Conservation (phyloP, 2,888 invertebrate genomes). For the Tipula confusa region DNA sequence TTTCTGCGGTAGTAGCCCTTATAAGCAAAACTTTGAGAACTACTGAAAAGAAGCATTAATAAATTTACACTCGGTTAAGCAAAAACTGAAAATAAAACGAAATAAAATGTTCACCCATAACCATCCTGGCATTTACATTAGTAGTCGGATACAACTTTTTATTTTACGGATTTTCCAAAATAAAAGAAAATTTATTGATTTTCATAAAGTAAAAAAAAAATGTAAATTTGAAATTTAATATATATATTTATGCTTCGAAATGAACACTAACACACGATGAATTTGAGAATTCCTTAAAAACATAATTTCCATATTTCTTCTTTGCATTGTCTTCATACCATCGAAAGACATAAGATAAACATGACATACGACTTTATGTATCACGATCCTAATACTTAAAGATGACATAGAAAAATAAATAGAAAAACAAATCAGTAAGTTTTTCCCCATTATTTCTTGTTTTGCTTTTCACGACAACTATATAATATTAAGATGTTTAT, state of each 20-base stretch:
- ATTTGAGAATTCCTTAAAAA: slow-evolving; percentile 15
- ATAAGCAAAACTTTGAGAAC: too few relatives aligned
- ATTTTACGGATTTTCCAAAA: not conserved
- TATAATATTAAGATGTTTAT: not conserved
- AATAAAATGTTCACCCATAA: not conserved
- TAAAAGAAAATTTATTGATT: slow-evolving; percentile 13
- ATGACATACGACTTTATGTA: not conserved
- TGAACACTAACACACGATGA: not conserved
- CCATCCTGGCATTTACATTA: not conserved
- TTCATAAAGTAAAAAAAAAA: not conserved
- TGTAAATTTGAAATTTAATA: slow-evolving; percentile 16
- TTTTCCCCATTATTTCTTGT: not conserved
- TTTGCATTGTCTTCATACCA: not conserved
- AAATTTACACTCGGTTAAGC: not conserved
- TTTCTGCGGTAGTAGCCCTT: too few relatives aligned
- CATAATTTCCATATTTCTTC: not conserved
- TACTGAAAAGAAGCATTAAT: too few relatives aligned
- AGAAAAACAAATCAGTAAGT: not conserved
- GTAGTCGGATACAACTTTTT: not conserved
- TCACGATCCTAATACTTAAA: not conserved
- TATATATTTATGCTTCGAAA: not conserved
- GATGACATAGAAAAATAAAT: not conserved
- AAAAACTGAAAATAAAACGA: too few relatives aligned
- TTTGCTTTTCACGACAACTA: not conserved
- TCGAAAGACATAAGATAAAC: not conserved